A percentile compares a stretch with the other conserved stretches of the same genome.
Conservation (phyloP, 2,888 invertebrate species). For the Anorthoa munda region DNA sequence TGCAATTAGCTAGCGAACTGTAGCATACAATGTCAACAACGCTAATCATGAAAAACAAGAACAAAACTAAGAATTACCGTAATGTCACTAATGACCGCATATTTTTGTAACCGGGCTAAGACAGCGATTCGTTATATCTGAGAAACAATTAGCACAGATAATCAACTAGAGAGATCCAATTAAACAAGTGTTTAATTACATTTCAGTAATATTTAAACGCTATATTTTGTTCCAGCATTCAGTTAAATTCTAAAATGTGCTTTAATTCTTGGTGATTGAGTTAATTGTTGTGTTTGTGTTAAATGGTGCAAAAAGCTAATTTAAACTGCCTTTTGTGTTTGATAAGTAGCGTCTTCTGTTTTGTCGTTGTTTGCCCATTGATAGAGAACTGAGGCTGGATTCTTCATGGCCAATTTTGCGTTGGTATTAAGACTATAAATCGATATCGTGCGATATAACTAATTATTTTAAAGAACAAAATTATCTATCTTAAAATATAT, state of each 20-base stretch:
- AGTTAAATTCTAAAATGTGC: constrained; percentile 24
- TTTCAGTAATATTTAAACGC: constrained; percentile 79
- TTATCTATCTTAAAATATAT: neutral
- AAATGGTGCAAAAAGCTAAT: constrained; percentile 53
- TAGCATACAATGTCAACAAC: constrained; percentile 46
- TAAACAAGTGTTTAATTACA: constrained; percentile 82
- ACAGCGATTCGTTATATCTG: constrained; percentile 70
- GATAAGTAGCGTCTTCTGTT: constrained; percentile 45
- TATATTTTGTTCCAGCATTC: constrained; percentile 56
- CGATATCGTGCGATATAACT: neutral
- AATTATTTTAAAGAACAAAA: too few relatives aligned
- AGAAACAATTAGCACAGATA: constrained; percentile 77
- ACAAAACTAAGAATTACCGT: constrained; percentile 55
- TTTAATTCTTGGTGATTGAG: constrained; percentile 25
- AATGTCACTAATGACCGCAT: constrained; percentile 61
- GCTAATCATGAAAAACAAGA: constrained; percentile 41
- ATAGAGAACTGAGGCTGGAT: constrained; percentile 11
- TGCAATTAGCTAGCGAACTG: constrained; percentile 28
- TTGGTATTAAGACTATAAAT: neutral
- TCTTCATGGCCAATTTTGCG: constrained; percentile 27
- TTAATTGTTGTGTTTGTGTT: constrained; percentile 34
- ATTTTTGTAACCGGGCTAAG: constrained; percentile 58
- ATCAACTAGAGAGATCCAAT: constrained; percentile 79
- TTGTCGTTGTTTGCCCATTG: constrained; percentile 2
- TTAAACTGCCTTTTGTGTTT: constrained; percentile 50